Conservation (phyloP, 2,797 vertebrate genomes). For the Premnoplex brunnescens region DNA sequence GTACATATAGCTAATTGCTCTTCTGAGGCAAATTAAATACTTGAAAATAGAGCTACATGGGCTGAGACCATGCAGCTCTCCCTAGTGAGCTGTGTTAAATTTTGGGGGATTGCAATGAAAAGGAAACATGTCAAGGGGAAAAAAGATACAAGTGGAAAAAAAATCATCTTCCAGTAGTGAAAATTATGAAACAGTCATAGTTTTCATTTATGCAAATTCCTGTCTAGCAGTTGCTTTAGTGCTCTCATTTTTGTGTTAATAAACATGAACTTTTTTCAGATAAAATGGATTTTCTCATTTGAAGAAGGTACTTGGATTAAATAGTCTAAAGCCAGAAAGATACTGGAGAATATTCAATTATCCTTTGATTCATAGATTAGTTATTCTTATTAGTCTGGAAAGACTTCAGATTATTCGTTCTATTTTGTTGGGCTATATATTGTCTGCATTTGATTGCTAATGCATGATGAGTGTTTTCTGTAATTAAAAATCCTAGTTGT, state of each 20-base stretch:
- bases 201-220: slow-evolving; percentile 34
- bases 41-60: not conserved
- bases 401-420: not conserved
- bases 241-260: slow-evolving; percentile 26
- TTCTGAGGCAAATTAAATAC: slow-evolving; percentile 38
- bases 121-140: not conserved
- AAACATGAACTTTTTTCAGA: not conserved
- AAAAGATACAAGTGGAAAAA: not conserved
- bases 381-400: slow-evolving; percentile 36
- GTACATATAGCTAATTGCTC: slow-evolving; percentile 7
- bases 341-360: slow-evolving; percentile 10
- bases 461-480: not conserved
- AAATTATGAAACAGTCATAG: not conserved
- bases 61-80: not conserved
- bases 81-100: not conserved
- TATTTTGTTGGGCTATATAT: not conserved
- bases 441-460: not conserved
- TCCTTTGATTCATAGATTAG: slow-evolving; percentile 5
- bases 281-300: slow-evolving; percentile 3
- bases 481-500: not conserved
- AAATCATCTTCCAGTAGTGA: not conserved
- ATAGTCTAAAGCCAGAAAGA: not conserved
- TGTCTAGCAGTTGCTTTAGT: not conserved
- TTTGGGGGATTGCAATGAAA: not conserved
- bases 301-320: slow-evolving; percentile 21